Percentiles rank a stretch among this genome's conserved stretches.
These are phyloP conservation scores for Agrotis clavis DNA, from an alignment of 2,888 invertebrate genomes.

Conservation along the genomic window DNA sequence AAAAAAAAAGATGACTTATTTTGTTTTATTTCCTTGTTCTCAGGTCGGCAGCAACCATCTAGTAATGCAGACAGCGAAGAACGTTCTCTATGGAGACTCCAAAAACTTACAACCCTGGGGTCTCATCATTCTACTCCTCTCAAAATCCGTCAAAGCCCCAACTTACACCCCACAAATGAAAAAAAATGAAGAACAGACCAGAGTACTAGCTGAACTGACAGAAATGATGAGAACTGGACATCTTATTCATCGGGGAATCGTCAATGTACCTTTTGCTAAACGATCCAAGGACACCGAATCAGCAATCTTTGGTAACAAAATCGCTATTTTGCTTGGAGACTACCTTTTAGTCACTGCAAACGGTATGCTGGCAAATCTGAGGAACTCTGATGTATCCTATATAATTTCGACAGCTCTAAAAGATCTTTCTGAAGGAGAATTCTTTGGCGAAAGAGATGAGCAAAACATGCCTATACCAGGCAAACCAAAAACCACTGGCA, in stretches of 20 bases:
- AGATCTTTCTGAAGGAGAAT: conserved; percentile 96
- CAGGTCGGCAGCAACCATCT: conserved; percentile 96
- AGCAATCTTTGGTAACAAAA: conserved; percentile 96
- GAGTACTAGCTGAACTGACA: conserved; percentile 92
- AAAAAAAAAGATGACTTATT: background rate
- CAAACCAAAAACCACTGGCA: conserved; percentile 86
- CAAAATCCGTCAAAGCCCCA: conserved; percentile 93
- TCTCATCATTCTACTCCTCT: conserved; percentile 95
- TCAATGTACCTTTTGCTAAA: conserved; percentile 88
- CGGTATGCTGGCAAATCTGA: conserved; percentile 94
- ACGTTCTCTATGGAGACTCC: conserved; percentile 95
- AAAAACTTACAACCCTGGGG: conserved; percentile 97
- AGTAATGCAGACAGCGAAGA: conserved; percentile 96
- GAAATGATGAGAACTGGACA: conserved; percentile 97
- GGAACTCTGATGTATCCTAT: conserved; percentile 94
- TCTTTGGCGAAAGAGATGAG: conserved; percentile 94
- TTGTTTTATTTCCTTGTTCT: conserved; percentile 41
- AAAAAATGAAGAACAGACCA: conserved; percentile 90
- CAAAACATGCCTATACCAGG: conserved; percentile 94
- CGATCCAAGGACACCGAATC: conserved; percentile 92
- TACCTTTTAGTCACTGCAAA: conserved; percentile 96
- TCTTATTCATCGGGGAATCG: conserved; percentile 94
- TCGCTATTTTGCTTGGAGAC: conserved; percentile 96
- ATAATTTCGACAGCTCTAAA: conserved; percentile 95
- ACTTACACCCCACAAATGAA: conserved; percentile 91